These are phyloP conservation scores for Poecilobothrus nobilitatus DNA, from an alignment of 2,888 invertebrate genomes.

Conservation along the genomic window DNA sequence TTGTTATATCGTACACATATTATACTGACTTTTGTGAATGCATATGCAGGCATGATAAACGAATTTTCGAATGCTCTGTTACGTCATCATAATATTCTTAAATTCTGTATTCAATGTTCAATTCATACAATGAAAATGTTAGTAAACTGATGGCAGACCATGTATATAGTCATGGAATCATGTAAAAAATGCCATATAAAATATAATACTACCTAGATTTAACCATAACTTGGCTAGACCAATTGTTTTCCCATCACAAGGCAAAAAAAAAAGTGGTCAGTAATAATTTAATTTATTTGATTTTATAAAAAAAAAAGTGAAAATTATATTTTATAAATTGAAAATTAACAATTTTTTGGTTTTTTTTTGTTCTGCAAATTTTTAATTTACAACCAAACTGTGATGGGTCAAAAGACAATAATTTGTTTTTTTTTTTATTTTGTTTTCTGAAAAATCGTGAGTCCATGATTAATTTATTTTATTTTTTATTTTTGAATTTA, in stretches of 20 bases:
- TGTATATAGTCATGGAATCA: too few species aligned
- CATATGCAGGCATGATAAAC: too few species aligned
- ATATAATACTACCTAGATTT: too few species aligned
- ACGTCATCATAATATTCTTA: too few species aligned
- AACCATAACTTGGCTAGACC: background rate
- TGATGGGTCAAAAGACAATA: slow-evolving; percentile 1
- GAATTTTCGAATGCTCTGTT: too few species aligned
- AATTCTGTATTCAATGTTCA: too few species aligned
- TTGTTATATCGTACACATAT: too few species aligned
- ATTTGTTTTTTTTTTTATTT: too few species aligned
- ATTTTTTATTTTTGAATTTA: background rate
- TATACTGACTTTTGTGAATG: too few species aligned
- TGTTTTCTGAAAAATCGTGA: background rate
- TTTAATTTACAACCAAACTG: background rate
- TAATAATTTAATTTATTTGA: background rate
- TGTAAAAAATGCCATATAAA: too few species aligned
- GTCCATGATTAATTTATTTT: background rate
- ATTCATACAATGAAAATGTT: background rate
- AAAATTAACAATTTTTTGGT: background rate
- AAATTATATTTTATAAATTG: background rate
- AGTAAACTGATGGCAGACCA: background rate
- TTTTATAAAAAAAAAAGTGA: background rate
- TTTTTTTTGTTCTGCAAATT: background rate
- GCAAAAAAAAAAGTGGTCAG: background rate
- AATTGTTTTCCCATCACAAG: background rate